Evolutionary conservation across 2,888 invertebrate genomes (phyloP), one percentile per base, ranked within the genome.

Genomic region (Deladenus siricidicola): DNA sequence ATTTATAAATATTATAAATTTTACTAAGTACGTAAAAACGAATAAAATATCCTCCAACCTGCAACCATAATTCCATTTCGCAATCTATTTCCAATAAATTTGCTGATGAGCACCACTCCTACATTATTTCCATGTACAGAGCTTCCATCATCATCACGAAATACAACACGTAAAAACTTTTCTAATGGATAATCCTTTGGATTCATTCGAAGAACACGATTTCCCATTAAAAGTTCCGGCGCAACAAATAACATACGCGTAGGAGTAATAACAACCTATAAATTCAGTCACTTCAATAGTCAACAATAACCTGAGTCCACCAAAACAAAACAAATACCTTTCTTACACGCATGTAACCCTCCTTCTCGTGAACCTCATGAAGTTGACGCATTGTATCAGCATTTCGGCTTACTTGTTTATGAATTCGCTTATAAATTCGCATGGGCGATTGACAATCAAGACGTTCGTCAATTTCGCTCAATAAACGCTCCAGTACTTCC

Each of bases 151-250:
- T 71, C 72, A 42, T 71, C 73, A 19, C 73, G 59, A 50, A 76
- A 76, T 0, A 64, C 55, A n/a, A 76, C 66, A 8, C 75, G 65
- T n/a, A 76, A 62, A 21, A 73, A 68, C 21, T 64, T 62, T 3
- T 68, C 68, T 1, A 69, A 24, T 10, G 64, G 65, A 39, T 62
- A 64, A 6, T 43, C 52, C 0, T 66, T 69, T 14, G 65, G 67
- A 26, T 74, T 68, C 10, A 52, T 61, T 19, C 78, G 58, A 14
- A 78, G 57, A 6, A 76, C 75, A 45, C 78, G 73, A 64, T 79
- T 78, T 10, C 72, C 71, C 78, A 78, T 78, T 53, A 78, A 62
- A 54, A 72, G 63, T 55, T 78, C 78, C n/a, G 78, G 76, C 1
- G 74, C 69, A 28, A 70, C 66, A 58, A 71, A 72, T 21, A 78